A percentile compares a stretch with the other conserved stretches of the same genome.
Conservation (phyloP, 2,113 vertebrate species). For the Lophius piscatorius region DNA sequence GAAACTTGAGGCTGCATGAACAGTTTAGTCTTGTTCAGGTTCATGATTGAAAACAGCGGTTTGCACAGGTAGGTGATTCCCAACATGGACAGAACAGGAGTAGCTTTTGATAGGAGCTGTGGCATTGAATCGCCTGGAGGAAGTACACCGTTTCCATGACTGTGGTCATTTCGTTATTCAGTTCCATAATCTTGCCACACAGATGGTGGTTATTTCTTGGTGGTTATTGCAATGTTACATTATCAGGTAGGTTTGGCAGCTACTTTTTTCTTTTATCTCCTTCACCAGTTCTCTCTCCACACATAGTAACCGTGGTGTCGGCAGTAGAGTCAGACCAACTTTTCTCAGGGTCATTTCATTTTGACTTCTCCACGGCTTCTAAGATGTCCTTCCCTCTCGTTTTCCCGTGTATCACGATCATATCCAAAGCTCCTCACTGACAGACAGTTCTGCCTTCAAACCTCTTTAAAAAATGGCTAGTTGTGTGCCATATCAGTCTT, state of each 20-base stretch:
- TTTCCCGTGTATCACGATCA: constrained; percentile 17
- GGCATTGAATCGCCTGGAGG: not conserved
- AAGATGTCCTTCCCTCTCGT: constrained; percentile 1
- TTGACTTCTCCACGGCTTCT: constrained; percentile 24
- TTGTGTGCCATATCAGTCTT: constrained; percentile 5
- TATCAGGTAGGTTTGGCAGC: too few relatives aligned
- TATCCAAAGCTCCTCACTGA: constrained; percentile 33
- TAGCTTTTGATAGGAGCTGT: not conserved
- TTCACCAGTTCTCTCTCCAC: constrained; percentile 3
- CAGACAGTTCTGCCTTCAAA: constrained; percentile 8
- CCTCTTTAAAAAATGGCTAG: constrained; percentile 23
- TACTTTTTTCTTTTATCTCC: too few relatives aligned
- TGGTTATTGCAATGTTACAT: too few relatives aligned
- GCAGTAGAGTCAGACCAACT: constrained; percentile 30
- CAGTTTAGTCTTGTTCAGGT: not conserved
- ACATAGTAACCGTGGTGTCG: constrained; percentile 16
- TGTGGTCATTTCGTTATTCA: too few relatives aligned
- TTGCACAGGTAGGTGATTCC: not conserved
- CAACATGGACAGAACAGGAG: not conserved
- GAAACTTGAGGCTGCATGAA: too few relatives aligned
- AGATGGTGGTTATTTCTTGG: too few relatives aligned
- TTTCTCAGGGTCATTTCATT: constrained; percentile 16
- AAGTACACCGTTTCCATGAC: too few relatives aligned
- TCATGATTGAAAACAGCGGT: not conserved
- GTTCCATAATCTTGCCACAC: too few relatives aligned